These are phyloP conservation scores for Podiceps cristatus DNA, from an alignment of 2,113 vertebrate species.

Conservation along the genomic window DNA sequence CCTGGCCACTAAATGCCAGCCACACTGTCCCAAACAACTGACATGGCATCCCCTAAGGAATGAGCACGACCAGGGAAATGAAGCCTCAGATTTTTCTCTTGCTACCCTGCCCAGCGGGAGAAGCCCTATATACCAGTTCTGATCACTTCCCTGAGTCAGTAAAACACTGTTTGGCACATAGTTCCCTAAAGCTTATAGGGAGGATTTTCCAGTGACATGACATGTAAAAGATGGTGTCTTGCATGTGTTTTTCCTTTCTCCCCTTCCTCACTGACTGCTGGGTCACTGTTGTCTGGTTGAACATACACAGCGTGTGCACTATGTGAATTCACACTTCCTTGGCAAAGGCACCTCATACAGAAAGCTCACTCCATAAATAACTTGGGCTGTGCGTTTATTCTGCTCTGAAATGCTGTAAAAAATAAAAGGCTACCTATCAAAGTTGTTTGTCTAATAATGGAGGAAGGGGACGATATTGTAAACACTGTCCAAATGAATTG, in stretches of 20 bases:
- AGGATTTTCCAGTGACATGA: constrained; percentile 38
- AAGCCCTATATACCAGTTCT: neutral
- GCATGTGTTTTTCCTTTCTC: constrained; percentile 23
- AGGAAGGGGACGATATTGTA: constrained; percentile 69
- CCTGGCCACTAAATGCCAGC: neutral
- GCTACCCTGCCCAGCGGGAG: neutral
- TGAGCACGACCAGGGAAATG: neutral
- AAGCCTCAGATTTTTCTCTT: neutral
- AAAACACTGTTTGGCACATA: constrained; percentile 21
- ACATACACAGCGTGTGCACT: constrained; percentile 19
- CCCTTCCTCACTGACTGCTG: constrained; percentile 3
- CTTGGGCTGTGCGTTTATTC: constrained; percentile 69
- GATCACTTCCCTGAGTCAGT: neutral
- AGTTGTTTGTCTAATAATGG: constrained; percentile 70
- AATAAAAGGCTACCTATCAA: constrained; percentile 75
- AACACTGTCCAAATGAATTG: constrained; percentile 78
- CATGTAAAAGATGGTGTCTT: constrained; percentile 62
- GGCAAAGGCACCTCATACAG: constrained; percentile 66
- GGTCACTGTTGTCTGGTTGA: constrained; percentile 38
- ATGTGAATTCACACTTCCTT: constrained; percentile 63
- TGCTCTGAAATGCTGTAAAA: constrained; percentile 78
- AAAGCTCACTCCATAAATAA: constrained; percentile 78
- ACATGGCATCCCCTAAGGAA: neutral
- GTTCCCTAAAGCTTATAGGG: constrained; percentile 41
- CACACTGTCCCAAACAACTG: neutral